A percentile compares a stretch with the other conserved stretches of the same genome.
These are phyloP conservation scores for Crotalus tigris DNA, from an alignment of 2,113 vertebrate genomes.

Conservation along the genomic window DNA sequence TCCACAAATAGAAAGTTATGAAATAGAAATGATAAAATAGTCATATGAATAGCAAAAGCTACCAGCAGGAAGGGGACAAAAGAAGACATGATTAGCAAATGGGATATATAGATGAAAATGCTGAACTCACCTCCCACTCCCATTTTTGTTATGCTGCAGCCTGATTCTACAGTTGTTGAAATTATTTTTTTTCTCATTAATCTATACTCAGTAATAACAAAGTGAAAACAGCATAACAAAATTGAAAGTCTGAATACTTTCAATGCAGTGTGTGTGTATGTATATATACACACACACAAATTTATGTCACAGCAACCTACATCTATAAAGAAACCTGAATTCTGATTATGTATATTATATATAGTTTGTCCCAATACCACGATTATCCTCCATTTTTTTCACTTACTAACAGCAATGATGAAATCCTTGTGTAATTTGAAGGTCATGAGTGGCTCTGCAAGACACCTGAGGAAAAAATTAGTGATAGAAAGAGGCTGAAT, in stretches of 20 bases:
- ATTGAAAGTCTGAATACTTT: background rate
- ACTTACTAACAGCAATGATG: constrained; percentile 96
- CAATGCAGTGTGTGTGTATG: no score
- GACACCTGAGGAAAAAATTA: constrained; percentile 75
- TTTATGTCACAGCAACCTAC: background rate
- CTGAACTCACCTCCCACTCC: background rate
- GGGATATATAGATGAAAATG: background rate
- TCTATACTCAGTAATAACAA: background rate
- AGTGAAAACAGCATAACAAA: background rate
- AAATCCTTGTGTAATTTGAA: constrained; percentile 97
- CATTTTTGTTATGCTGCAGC: background rate
- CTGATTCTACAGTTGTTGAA: background rate
- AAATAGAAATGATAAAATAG: background rate
- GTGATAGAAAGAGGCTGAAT: background rate
- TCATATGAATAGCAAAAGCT: background rate
- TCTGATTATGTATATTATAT: background rate
- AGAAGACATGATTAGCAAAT: background rate
- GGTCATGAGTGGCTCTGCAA: constrained; percentile 94
- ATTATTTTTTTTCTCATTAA: background rate
- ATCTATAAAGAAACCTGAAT: background rate
- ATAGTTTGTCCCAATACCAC: background rate
- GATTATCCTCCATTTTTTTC: background rate
- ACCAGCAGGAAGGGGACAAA: background rate
- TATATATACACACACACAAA: background rate
- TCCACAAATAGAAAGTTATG: background rate